A percentile compares a stretch with the other conserved stretches of the same genome.
phyloP scores from a whole-genome alignment of 2,888 invertebrate genomes.

The Ernsta delagoae region DNA sequence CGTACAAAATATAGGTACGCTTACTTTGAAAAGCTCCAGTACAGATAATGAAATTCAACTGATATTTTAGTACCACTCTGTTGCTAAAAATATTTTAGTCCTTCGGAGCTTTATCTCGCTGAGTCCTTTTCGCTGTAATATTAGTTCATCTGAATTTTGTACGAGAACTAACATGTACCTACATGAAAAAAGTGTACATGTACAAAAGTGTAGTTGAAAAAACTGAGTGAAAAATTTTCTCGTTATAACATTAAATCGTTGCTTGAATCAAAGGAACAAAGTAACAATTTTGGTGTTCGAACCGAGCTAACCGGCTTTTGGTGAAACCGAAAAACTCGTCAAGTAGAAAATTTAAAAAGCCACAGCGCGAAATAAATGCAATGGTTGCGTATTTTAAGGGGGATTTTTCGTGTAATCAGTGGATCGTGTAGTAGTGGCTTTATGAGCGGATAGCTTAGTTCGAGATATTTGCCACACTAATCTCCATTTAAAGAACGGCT shows the following conservation, averaged over 20 bases:
- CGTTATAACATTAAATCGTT: slow-evolving; percentile 36
- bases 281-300: slow-evolving; percentile 38
- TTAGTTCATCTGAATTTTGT: slow-evolving; percentile 9
- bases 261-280: slow-evolving; percentile 36
- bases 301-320: slow-evolving; percentile 35
- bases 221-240: slow-evolving; percentile 29
- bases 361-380: slow-evolving; percentile 34
- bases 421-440: slow-evolving; percentile 61
- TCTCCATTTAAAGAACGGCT: slow-evolving; percentile 85
- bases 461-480: slow-evolving; percentile 82
- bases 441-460: slow-evolving; percentile 74
- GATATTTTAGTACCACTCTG: slow-evolving; percentile 10
- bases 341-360: slow-evolving; percentile 38
- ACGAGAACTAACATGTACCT: slow-evolving; percentile 1
- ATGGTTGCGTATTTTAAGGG: slow-evolving; percentile 29
- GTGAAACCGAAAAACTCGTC: slow-evolving; percentile 37
- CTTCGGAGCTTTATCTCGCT: background rate
- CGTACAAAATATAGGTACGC: slow-evolving; percentile 67
- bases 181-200: background rate
- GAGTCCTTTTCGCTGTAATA: background rate
- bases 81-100: slow-evolving; percentile 30
- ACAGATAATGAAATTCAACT: slow-evolving; percentile 28
- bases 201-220: slow-evolving; percentile 20
- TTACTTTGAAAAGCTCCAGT: slow-evolving; percentile 44
- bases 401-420: slow-evolving; percentile 35